Conservation (phyloP, 2,888 invertebrate genomes). For the Leptodirus hochenwartii region DNA sequence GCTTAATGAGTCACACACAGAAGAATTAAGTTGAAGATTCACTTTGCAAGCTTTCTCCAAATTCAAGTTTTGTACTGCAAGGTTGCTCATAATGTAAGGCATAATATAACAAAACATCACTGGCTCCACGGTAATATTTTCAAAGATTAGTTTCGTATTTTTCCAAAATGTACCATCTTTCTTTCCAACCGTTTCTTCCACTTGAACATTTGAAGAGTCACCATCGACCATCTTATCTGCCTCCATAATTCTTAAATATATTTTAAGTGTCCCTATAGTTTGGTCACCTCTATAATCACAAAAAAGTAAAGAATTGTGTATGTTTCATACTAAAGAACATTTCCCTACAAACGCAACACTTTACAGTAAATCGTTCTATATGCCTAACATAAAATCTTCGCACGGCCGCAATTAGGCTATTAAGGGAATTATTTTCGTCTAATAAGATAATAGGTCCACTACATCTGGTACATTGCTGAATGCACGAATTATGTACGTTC, state of each 20-base stretch:
- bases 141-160: slow-evolving; percentile 32
- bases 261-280: too few relatives aligned
- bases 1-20: slow-evolving; percentile 25
- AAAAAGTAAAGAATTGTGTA: too few relatives aligned
- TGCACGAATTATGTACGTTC: too few relatives aligned
- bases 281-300: too few relatives aligned
- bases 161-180: slow-evolving; percentile 21
- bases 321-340: too few relatives aligned
- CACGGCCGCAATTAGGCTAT: too few relatives aligned
- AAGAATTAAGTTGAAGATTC: slow-evolving; percentile 27
- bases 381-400: too few relatives aligned
- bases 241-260: slow-evolving; percentile 21
- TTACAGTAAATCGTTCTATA: too few relatives aligned
- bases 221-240: slow-evolving; percentile 23
- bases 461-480: too few relatives aligned
- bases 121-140: slow-evolving; percentile 46
- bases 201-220: slow-evolving; percentile 25
- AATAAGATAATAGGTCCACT: too few relatives aligned
- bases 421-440: too few relatives aligned
- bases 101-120: slow-evolving; percentile 42
- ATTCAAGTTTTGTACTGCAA: slow-evolving; percentile 32
- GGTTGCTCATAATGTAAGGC: slow-evolving; percentile 24
- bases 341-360: too few relatives aligned
- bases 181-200: slow-evolving; percentile 3
- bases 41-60: slow-evolving; percentile 36